These are phyloP conservation scores for Orthonychiurus folsomi DNA, from an alignment of 2,888 invertebrate genomes.

Conservation along the genomic window DNA sequence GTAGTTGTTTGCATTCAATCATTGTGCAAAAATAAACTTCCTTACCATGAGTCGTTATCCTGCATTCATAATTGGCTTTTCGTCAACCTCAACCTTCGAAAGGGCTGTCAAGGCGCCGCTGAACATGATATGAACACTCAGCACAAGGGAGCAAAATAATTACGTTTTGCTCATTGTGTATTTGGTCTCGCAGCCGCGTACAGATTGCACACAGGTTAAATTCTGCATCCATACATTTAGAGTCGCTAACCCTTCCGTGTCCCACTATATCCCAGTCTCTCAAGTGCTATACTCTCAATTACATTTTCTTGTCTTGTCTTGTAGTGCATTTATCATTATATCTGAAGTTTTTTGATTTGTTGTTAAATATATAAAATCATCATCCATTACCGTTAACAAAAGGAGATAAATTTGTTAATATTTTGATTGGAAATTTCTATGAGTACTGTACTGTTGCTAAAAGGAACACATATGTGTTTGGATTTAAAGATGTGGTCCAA, in stretches of 20 bases:
- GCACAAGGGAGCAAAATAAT: neutral
- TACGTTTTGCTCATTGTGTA: neutral
- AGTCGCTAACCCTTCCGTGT: too few species aligned
- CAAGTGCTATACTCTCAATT: too few species aligned
- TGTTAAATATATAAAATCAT: too few species aligned
- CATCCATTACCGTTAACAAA: neutral
- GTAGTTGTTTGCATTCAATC: too few species aligned
- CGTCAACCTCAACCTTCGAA: constrained; percentile 1
- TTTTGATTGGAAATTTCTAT: neutral
- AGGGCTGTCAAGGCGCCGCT: neutral
- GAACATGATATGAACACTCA: neutral
- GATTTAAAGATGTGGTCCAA: neutral
- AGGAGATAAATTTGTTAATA: neutral
- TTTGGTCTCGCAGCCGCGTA: too few species aligned
- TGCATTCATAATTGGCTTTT: neutral
- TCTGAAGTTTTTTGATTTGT: too few species aligned
- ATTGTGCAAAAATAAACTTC: constrained; percentile 1
- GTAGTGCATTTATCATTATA: too few species aligned
- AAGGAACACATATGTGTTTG: too few species aligned
- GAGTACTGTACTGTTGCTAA: neutral
- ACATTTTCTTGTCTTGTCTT: too few species aligned
- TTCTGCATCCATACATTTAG: too few species aligned
- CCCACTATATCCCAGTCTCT: too few species aligned
- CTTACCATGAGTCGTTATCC: neutral
- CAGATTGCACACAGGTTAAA: too few species aligned